These are phyloP conservation scores for Agrypnus murinus DNA, from an alignment of 2,888 invertebrate genomes.

Conservation along the genomic window DNA sequence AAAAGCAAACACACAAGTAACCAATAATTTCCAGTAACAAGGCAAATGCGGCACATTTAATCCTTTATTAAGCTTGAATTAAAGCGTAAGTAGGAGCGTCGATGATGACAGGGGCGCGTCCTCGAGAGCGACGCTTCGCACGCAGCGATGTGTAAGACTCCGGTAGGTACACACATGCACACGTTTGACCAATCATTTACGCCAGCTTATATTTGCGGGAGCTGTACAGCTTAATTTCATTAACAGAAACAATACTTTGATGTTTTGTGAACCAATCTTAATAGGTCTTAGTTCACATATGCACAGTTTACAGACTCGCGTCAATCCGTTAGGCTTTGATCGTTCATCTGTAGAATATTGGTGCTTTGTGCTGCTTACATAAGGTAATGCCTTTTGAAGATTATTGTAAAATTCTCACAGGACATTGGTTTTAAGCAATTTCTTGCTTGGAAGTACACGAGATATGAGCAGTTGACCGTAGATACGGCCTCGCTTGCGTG, in stretches of 20 bases:
- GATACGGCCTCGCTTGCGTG: slow-evolving; percentile 33
- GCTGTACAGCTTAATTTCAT: slow-evolving; percentile 55
- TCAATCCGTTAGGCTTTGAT: slow-evolving; percentile 47
- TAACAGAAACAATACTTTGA: slow-evolving; percentile 59
- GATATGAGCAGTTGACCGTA: slow-evolving; percentile 46
- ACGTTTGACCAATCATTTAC: slow-evolving; percentile 60
- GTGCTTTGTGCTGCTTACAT: slow-evolving; percentile 43
- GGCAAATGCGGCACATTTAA: slow-evolving; percentile 33
- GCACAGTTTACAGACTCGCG: slow-evolving; percentile 41
- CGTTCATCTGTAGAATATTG: slow-evolving; percentile 35
- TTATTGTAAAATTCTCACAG: slow-evolving; percentile 49
- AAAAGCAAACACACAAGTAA: slow-evolving; percentile 33
- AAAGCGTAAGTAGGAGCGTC: slow-evolving; percentile 34
- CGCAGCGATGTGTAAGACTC: slow-evolving; percentile 55
- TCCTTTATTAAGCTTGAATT: slow-evolving; percentile 40
- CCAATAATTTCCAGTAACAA: slow-evolving; percentile 37
- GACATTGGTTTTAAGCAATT: slow-evolving; percentile 50
- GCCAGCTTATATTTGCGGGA: slow-evolving; percentile 56
- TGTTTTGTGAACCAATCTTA: slow-evolving; percentile 60
- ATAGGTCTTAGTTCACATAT: slow-evolving; percentile 57
- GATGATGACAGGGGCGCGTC: slow-evolving; percentile 25
- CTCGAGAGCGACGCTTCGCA: slow-evolving; percentile 36
- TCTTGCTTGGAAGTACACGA: slow-evolving; percentile 50
- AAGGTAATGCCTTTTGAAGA: slow-evolving; percentile 50
- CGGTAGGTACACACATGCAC: slow-evolving; percentile 53